Conservation (phyloP, 2,797 vertebrate species). For the Choloepus didactylus region DNA sequence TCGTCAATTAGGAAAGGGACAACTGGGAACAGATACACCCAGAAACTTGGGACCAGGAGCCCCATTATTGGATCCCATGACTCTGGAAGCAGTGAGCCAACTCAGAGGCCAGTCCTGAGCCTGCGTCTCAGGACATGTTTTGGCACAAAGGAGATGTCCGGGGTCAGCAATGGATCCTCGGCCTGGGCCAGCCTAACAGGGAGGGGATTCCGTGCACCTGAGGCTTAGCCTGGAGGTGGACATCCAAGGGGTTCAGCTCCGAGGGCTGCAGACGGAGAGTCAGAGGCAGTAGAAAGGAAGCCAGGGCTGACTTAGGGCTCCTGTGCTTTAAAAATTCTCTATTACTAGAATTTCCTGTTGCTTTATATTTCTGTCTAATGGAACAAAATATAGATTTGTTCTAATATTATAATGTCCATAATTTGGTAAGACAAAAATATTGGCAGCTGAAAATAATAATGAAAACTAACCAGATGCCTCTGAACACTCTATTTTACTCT, state of each 20-base stretch:
- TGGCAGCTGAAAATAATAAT: not conserved
- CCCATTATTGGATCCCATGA: not conserved
- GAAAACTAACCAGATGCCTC: slow-evolving; percentile 5
- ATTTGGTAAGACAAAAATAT: not conserved
- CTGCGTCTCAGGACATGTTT: not conserved
- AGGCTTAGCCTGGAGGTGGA: not conserved
- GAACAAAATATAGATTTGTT: not conserved
- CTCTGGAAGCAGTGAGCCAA: not conserved
- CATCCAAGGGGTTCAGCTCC: not conserved
- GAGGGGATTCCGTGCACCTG: too few species aligned
- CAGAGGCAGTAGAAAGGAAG: not conserved
- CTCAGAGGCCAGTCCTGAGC: not conserved
- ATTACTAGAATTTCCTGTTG: not conserved
- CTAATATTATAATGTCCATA: not conserved
- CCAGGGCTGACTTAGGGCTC: not conserved
- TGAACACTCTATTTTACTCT: slow-evolving; percentile 21
- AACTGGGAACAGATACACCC: not conserved
- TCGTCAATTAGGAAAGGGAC: not conserved
- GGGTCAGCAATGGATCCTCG: not conserved
- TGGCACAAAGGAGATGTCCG: not conserved
- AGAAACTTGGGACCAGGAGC: not conserved
- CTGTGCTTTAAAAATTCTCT: not conserved
- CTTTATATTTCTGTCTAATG: not conserved
- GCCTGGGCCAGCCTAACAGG: not conserved
- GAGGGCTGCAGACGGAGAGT: not conserved